These are phyloP conservation scores for Odontocolon sp. DNA, from an alignment of 2,888 invertebrate genomes.

Conservation along the genomic window DNA sequence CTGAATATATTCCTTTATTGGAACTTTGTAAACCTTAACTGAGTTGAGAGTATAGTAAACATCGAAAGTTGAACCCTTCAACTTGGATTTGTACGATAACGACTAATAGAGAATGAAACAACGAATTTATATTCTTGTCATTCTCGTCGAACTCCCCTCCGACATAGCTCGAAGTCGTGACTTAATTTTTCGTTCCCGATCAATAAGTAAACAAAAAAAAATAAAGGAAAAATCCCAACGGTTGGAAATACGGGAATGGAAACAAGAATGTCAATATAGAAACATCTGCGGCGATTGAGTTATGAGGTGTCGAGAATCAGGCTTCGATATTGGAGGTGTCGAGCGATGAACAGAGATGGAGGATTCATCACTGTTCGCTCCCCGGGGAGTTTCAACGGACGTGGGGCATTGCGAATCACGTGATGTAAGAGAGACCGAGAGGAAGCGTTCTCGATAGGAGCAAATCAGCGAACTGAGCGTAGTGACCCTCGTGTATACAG, in stretches of 20 bases:
- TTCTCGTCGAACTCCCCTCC: not conserved
- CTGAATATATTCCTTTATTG: too few species aligned
- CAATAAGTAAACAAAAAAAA: not conserved
- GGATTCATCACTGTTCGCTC: conserved; percentile 24
- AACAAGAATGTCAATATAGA: not conserved
- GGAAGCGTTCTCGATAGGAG: conserved; percentile 32
- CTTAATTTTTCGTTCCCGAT: not conserved
- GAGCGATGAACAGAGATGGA: not conserved
- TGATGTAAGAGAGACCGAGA: conserved; percentile 35
- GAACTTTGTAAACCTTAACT: too few species aligned
- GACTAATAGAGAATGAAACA: not conserved
- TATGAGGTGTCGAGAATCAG: conserved; percentile 7
- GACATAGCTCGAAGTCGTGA: not conserved
- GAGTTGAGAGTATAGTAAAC: too few species aligned
- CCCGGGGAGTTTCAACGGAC: conserved; percentile 45
- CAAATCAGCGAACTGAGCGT: conserved; percentile 37
- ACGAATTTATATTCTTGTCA: not conserved
- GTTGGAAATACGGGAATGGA: not conserved
- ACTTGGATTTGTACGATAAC: not conserved
- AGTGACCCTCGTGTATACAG: not conserved
- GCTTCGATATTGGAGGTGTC: conserved; percentile 25
- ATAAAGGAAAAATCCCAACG: not conserved
- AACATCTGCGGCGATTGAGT: conserved; percentile 14
- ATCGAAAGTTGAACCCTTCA: not conserved
- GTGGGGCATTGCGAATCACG: conserved; percentile 27